phyloP scores from a whole-genome alignment of 2,888 invertebrate genomes.

The Tethea ocularis region DNA sequence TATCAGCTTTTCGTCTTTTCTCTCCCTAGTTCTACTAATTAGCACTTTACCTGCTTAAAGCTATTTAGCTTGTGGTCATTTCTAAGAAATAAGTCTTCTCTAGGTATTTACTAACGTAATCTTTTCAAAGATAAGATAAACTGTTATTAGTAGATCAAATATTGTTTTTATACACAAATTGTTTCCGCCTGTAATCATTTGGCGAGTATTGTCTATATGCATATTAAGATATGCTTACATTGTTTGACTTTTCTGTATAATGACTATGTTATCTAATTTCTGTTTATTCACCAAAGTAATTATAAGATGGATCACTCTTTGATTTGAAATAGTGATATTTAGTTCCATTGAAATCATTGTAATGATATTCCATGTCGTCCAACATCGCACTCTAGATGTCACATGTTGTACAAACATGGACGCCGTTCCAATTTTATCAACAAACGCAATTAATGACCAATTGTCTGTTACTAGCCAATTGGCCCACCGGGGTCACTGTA shows the following conservation, averaged over 20 bases:
- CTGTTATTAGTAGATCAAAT: constrained; percentile 35
- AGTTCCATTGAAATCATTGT: constrained; percentile 14
- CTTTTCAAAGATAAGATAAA: not conserved
- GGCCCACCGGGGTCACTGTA: constrained; percentile 50
- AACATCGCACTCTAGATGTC: constrained; percentile 28
- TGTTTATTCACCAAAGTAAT: constrained; percentile 21
- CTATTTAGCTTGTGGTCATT: constrained; percentile 22
- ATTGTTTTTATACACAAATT: constrained; percentile 39
- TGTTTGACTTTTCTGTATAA: constrained; percentile 5
- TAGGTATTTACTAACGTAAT: not conserved
- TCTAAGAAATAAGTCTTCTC: not conserved
- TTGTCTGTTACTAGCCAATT: constrained; percentile 58
- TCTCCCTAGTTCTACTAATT: constrained; percentile 11
- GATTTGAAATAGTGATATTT: not conserved
- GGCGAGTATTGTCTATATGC: constrained; percentile 27
- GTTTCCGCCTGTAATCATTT: constrained; percentile 38
- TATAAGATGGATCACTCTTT: not conserved
- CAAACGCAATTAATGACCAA: constrained; percentile 73
- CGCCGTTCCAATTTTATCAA: constrained; percentile 68
- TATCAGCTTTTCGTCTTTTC: constrained; percentile 19
- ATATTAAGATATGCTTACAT: constrained; percentile 6
- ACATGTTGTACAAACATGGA: constrained; percentile 58
- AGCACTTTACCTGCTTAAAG: not conserved
- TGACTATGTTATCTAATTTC: constrained; percentile 9
- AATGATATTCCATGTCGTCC: constrained; percentile 26